These are phyloP conservation scores for Coryphaenoides rupestris DNA, from an alignment of 2,113 vertebrate species.

Conservation along the genomic window DNA sequence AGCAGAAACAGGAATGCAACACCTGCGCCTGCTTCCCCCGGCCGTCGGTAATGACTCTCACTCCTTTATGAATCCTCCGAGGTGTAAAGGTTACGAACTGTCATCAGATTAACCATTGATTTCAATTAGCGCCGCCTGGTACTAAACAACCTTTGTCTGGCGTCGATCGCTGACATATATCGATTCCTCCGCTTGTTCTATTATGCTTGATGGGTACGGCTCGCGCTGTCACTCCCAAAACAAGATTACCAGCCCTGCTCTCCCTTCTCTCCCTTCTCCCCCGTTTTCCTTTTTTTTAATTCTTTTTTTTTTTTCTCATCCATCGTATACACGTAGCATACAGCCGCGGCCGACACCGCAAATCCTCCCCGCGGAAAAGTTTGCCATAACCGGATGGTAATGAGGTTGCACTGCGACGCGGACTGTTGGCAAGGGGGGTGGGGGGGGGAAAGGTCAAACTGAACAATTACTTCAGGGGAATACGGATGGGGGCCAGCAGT, in stretches of 20 bases:
- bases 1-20: constrained; percentile 47
- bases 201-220: constrained; percentile 66
- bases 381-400: constrained; percentile 46
- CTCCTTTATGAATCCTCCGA: constrained; percentile 66
- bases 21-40: constrained; percentile 1
- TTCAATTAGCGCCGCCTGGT: constrained; percentile 74
- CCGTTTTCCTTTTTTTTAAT: no score
- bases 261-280: neutral
- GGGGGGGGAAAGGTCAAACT: constrained; percentile 51
- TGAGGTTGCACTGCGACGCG: constrained; percentile 37
- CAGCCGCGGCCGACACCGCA: constrained; percentile 7
- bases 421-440: constrained; percentile 17
- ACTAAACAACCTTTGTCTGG: constrained; percentile 78
- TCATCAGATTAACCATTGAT: constrained; percentile 82
- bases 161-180: constrained; percentile 70
- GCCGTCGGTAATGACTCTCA: constrained; percentile 41
- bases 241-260: constrained; percentile 46
- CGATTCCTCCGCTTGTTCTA: constrained; percentile 69
- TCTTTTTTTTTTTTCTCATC: constrained; percentile 12
- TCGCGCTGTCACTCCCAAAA: constrained; percentile 49
- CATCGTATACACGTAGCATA: constrained; percentile 5
- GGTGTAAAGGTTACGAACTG: constrained; percentile 71
- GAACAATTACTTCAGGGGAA: constrained; percentile 24
- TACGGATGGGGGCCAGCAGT: neutral
- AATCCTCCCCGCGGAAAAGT: constrained; percentile 28